A percentile compares a stretch with the other conserved stretches of the same genome.
These are phyloP conservation scores for Orcinus orca DNA, from an alignment of 2,113 vertebrate species.

Conservation along the genomic window DNA sequence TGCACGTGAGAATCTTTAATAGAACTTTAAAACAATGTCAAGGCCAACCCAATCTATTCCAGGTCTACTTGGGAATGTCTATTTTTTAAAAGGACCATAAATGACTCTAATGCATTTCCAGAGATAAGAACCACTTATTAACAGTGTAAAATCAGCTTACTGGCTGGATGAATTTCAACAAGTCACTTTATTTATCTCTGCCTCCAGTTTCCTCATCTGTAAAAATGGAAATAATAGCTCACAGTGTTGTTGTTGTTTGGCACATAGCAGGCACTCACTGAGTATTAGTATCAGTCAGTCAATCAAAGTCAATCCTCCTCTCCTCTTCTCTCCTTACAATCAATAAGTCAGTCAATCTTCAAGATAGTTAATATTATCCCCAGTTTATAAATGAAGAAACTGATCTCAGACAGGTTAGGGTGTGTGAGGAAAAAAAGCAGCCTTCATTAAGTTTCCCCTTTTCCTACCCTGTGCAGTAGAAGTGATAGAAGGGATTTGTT, in stretches of 20 bases:
- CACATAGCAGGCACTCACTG: neutral
- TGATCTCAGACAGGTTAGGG: neutral
- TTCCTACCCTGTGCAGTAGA: neutral
- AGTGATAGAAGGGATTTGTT: neutral
- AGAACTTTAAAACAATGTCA: neutral
- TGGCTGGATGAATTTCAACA: neutral
- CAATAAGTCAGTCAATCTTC: neutral
- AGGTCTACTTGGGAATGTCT: neutral
- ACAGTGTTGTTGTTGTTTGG: neutral
- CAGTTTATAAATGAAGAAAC: constrained; percentile 5
- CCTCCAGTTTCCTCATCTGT: neutral
- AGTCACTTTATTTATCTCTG: neutral
- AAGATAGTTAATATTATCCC: neutral
- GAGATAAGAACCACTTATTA: neutral
- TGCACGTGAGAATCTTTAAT: neutral
- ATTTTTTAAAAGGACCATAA: neutral
- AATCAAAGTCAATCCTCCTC: neutral
- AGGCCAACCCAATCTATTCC: neutral
- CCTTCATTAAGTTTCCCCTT: neutral
- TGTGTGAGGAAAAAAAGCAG: neutral
- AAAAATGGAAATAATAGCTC: neutral
- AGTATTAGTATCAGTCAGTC: neutral
- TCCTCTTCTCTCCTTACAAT: neutral
- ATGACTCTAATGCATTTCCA: neutral
- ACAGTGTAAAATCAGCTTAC: neutral